phyloP scores from a whole-genome alignment of 1,140 invertebrate species.

The Zaprionus nigranus region DNA sequence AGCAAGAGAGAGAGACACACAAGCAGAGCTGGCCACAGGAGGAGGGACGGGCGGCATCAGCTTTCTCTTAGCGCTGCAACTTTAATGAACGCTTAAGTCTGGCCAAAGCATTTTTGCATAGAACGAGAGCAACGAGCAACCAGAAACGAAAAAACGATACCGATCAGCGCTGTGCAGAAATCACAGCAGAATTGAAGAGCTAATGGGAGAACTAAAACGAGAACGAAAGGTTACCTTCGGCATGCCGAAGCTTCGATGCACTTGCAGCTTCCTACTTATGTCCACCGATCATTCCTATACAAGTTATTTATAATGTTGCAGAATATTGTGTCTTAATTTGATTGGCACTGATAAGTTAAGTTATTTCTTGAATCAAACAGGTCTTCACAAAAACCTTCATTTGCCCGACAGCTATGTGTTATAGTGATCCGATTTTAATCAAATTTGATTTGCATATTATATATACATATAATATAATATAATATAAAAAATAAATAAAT shows the following conservation, averaged over 20 bases:
- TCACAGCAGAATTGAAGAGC: neutral
- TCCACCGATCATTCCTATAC: neutral
- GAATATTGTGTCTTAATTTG: too few species aligned
- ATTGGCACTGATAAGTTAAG: too few species aligned
- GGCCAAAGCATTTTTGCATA: slow-evolving; percentile 51
- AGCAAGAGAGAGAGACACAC: neutral
- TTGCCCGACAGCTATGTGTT: too few species aligned
- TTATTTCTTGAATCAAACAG: too few species aligned
- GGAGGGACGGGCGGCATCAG: neutral
- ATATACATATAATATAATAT: too few species aligned
- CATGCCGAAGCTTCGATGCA: too few species aligned
- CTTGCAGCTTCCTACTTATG: too few species aligned
- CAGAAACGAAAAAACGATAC: neutral
- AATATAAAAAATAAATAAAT: too few species aligned
- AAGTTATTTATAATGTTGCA: neutral
- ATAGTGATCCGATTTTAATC: too few species aligned
- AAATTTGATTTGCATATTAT: too few species aligned
- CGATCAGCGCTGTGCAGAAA: slow-evolving; percentile 11
- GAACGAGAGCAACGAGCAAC: neutral
- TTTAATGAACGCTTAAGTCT: slow-evolving; percentile 71
- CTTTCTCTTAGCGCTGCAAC: slow-evolving; percentile 9
- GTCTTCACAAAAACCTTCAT: too few species aligned
- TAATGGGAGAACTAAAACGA: neutral
- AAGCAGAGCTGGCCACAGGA: neutral
- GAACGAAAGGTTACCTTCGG: neutral